These are phyloP conservation scores for Ophthalmolycus amberensis DNA, from an alignment of 2,113 vertebrate species.

Conservation along the genomic window DNA sequence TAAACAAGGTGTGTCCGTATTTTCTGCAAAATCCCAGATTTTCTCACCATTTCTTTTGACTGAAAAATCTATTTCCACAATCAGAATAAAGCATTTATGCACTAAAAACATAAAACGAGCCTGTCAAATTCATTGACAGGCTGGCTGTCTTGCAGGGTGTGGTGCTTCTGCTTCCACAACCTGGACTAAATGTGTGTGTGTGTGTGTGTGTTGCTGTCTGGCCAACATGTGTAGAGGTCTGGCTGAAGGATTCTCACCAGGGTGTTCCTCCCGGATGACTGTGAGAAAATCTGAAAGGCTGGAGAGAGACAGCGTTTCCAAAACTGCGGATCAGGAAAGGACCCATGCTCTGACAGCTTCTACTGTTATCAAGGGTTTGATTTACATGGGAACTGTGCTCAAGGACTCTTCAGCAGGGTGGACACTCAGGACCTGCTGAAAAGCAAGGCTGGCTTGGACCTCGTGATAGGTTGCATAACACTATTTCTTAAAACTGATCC, in stretches of 20 bases:
- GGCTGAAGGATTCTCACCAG: conserved; percentile 61
- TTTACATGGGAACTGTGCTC: conserved; percentile 47
- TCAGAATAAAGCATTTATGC: not conserved
- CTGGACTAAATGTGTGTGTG: conserved; percentile 26
- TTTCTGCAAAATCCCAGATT: not conserved
- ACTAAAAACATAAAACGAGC: conserved; percentile 15
- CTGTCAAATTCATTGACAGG: conserved; percentile 42
- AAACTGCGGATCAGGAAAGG: conserved; percentile 34
- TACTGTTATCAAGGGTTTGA: conserved; percentile 42
- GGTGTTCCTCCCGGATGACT: conserved; percentile 71
- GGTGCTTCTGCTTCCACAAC: conserved; percentile 53
- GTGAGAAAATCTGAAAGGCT: conserved; percentile 69
- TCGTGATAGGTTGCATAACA: conserved; percentile 7
- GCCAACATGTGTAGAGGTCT: conserved; percentile 73
- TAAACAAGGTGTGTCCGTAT: not conserved
- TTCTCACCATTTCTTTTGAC: not conserved
- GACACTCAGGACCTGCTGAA: conserved; percentile 7
- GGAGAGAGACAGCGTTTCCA: conserved; percentile 45
- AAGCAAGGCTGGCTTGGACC: conserved; percentile 32
- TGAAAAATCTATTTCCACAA: not conserved
- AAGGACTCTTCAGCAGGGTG: conserved; percentile 56
- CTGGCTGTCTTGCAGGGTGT: conserved; percentile 56
- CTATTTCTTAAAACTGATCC: conserved; percentile 6
- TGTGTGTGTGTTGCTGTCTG: conserved; percentile 52
- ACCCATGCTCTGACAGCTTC: conserved; percentile 32